Evolutionary conservation across 2,888 invertebrate genomes (phyloP), one percentile per base, ranked within the genome.

Genomic region (Dolomedes plantarius): DNA sequence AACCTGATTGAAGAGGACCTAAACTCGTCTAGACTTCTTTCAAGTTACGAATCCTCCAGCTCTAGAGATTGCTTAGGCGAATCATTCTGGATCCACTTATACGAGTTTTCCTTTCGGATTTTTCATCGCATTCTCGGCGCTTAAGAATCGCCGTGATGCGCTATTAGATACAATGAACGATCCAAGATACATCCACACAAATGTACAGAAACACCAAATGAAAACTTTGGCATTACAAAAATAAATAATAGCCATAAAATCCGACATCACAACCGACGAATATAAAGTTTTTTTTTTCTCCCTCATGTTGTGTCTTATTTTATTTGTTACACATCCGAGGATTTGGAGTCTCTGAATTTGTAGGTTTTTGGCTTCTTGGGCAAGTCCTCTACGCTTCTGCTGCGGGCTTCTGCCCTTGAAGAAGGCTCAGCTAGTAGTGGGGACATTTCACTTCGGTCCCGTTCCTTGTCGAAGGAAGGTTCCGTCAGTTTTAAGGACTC

Each of bases 201-300:
- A 71, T 75, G 50, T 56, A 83, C 77, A 83, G 56, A 56, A 56
- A 76, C 76, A 72, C 73, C 83, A 83, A 83, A 77, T 73, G 65
- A 77, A 83, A 83, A 77, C 65, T 72, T 72, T 39, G 83, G 67
- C 36, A 69, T 72, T 83, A 83, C 56, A 83, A 83, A 83, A 83
- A 83, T 83, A 83, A 83, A 77, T 67, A 77, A 82, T 83, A 83
- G 56, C 83, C 77, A 67, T 77, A 72, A 77, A 83, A 76, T 77
- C 67, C 65, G 46, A 62, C 62, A 39, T 46, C 36, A 56, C 36
- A 64, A 65, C 68, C 36, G 39, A 71, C 29, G 46, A 62, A 36
- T 67, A 81, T 28, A 75, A 62, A 36, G 41, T 67, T n/a, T n/a
- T n/a, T n/a, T n/a, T n/a, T 68, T 64, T 41, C n/a, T 56, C 16